Evolutionary conservation across 1,140 invertebrate species (phyloP).

Genomic region (Drosophila triauraria): DNA sequence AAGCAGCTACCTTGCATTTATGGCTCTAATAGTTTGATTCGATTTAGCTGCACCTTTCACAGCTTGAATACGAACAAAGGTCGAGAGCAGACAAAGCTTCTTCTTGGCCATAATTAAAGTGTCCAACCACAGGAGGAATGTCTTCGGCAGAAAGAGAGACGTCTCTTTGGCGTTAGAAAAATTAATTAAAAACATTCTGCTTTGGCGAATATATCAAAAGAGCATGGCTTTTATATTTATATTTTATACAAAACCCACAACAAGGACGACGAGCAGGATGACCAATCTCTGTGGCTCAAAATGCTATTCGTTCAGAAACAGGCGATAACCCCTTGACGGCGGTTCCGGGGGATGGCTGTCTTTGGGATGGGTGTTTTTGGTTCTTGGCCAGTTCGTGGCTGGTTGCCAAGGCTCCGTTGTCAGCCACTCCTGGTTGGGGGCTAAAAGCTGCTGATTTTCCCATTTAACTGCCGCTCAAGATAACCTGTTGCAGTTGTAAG

Average conservation of each 20-base stretch:
- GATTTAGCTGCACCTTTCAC: background rate
- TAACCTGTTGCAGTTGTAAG: conserved; percentile 35
- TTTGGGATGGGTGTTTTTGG: background rate
- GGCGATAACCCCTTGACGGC: background rate
- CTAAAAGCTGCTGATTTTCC: conserved; percentile 7
- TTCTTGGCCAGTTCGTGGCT: background rate
- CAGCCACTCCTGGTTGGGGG: background rate
- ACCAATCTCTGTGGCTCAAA: no score
- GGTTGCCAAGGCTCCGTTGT: background rate
- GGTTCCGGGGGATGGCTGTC: background rate
- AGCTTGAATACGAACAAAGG: no score
- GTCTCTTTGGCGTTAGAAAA: background rate
- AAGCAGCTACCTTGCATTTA: no score
- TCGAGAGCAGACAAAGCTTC: background rate
- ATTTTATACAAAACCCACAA: background rate
- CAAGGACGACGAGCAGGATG: no score
- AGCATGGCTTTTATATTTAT: background rate
- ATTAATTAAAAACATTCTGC: background rate
- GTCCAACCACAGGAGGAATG: background rate
- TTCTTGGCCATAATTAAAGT: background rate
- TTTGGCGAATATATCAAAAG: background rate
- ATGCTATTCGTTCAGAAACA: background rate
- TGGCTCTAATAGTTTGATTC: no score
- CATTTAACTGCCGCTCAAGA: conserved; percentile 18
- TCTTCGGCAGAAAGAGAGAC: background rate